Evolutionary conservation across 30 jellyfish, hydroid and myxozoan genomes (phyloP).

Genomic region (Sanderia malayensis): DNA sequence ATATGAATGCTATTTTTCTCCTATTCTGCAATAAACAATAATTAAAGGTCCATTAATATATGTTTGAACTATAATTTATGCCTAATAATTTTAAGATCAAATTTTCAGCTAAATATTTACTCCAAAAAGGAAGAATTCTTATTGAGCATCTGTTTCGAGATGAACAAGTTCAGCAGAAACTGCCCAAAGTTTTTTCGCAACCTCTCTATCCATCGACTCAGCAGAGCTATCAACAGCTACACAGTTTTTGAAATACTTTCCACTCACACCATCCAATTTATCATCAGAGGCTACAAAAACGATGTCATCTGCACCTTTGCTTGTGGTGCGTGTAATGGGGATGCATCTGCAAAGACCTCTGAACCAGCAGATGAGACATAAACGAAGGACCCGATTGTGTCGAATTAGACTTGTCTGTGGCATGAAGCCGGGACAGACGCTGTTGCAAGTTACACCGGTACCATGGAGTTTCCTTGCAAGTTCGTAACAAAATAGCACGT

Average conservation of each 20-base stretch:
- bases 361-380: slow-evolving; percentile 48
- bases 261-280: slow-evolving; percentile 51
- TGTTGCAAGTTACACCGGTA: slow-evolving; percentile 63
- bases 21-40: too few relatives aligned
- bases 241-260: slow-evolving; percentile 56
- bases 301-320: slow-evolving; percentile 60
- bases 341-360: slow-evolving; percentile 64
- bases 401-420: slow-evolving; percentile 61
- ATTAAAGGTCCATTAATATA: too few relatives aligned
- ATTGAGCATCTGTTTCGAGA: not conserved
- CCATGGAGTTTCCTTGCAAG: slow-evolving; percentile 57
- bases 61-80: too few relatives aligned
- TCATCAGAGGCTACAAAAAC: slow-evolving; percentile 62
- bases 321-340: slow-evolving; percentile 38
- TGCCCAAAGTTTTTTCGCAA: slow-evolving; percentile 69
- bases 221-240: slow-evolving; percentile 39
- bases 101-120: too few relatives aligned
- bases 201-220: slow-evolving; percentile 68
- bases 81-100: too few relatives aligned
- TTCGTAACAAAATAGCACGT: slow-evolving; percentile 59
- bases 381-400: slow-evolving; percentile 21
- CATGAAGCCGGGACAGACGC: slow-evolving; percentile 58
- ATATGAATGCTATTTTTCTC: too few relatives aligned
- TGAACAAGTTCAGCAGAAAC: slow-evolving; percentile 47
- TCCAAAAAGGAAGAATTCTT: too few relatives aligned